These are phyloP conservation scores for Eulemur rufifrons DNA, from an alignment of 2,113 vertebrate genomes.

Conservation along the genomic window DNA sequence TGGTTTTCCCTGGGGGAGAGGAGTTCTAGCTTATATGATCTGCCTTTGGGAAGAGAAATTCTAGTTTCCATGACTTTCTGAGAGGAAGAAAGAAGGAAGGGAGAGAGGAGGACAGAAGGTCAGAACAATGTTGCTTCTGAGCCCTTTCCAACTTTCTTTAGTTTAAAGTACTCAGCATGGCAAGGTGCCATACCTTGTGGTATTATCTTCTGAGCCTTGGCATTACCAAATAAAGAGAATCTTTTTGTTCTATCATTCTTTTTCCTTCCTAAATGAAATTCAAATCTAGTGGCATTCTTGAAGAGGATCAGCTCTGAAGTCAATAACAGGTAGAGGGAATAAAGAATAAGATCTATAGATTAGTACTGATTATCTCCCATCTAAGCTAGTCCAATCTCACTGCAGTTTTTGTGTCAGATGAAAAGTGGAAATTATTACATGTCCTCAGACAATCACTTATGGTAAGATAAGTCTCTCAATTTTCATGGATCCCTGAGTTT, in stretches of 20 bases:
- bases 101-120: no score
- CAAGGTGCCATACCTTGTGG: no score
- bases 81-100: background rate
- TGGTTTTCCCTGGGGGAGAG: background rate
- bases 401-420: background rate
- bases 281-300: background rate
- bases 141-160: background rate
- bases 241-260: background rate
- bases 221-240: background rate
- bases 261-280: background rate
- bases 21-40: no score
- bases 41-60: background rate
- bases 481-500: background rate
- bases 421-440: background rate
- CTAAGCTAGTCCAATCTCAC: background rate
- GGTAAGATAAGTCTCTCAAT: background rate
- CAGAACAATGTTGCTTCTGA: background rate
- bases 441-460: background rate
- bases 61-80: background rate
- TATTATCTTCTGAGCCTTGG: background rate
- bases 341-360: background rate
- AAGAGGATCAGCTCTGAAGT: background rate
- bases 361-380: background rate
- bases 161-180: background rate
- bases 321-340: background rate